Percentiles rank a stretch among this genome's conserved stretches.
phyloP scores from a whole-genome alignment of 2,888 invertebrate genomes.

The Diaprepes abbreviatus region DNA sequence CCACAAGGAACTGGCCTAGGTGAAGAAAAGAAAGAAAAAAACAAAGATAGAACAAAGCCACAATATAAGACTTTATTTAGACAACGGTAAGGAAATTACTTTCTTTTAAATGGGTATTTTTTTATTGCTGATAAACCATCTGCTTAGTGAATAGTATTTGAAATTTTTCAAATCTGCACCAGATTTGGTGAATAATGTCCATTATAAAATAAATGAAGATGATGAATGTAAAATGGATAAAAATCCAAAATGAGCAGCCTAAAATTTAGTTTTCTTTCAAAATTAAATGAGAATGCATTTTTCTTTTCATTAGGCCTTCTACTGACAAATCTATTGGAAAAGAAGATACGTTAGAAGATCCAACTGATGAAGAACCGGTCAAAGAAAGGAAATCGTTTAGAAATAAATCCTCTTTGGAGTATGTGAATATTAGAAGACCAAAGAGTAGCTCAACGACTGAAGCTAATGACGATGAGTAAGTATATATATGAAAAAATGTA shows the following conservation, averaged over 20 bases:
- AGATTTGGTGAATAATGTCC: too few species aligned
- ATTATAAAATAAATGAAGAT: too few species aligned
- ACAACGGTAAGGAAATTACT: slow-evolving; percentile 57
- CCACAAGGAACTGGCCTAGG: slow-evolving; percentile 68
- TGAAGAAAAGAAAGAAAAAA: slow-evolving; percentile 60
- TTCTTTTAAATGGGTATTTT: too few species aligned
- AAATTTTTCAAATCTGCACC: too few species aligned
- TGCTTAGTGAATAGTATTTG: too few species aligned
- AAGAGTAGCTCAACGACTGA: slow-evolving; percentile 68
- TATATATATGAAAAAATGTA: slow-evolving; percentile 1
- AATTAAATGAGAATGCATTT: too few species aligned
- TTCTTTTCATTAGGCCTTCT: slow-evolving; percentile 57
- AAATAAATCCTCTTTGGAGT: slow-evolving; percentile 72
- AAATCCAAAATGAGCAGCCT: background rate
- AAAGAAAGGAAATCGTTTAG: slow-evolving; percentile 31
- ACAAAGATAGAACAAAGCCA: slow-evolving; percentile 66
- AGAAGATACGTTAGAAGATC: slow-evolving; percentile 55
- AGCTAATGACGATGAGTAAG: slow-evolving; percentile 55
- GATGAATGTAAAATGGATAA: too few species aligned
- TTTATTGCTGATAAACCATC: too few species aligned
- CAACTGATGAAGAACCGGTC: slow-evolving; percentile 53
- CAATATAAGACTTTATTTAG: slow-evolving; percentile 65
- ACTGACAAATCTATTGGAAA: slow-evolving; percentile 55
- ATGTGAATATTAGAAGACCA: slow-evolving; percentile 77
- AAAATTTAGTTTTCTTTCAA: too few species aligned